Percentiles rank a stretch among this genome's conserved stretches.
phyloP scores from a whole-genome alignment of 2,888 invertebrate genomes.

The Campoplex capitator region DNA sequence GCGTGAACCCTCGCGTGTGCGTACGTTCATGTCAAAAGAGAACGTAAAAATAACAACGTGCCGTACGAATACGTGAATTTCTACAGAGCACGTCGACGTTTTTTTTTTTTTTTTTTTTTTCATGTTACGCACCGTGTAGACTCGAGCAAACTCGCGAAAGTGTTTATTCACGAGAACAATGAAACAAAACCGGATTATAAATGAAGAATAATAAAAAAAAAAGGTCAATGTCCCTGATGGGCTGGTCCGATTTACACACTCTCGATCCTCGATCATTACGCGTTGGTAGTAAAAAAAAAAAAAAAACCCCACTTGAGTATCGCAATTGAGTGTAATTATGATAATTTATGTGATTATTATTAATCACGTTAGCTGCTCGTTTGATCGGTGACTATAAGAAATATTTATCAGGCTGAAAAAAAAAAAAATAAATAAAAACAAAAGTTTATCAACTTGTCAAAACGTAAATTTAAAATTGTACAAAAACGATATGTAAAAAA shows the following conservation, averaged over 20 bases:
- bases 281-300: neutral
- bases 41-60: slow-evolving; percentile 45
- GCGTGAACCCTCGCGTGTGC: slow-evolving; percentile 4
- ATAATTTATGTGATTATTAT: neutral
- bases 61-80: slow-evolving; percentile 16
- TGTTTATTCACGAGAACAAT: slow-evolving; percentile 5
- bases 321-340: neutral
- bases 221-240: slow-evolving; percentile 14
- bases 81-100: neutral
- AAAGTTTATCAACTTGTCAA: neutral
- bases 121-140: neutral
- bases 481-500: neutral
- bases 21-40: slow-evolving; percentile 24
- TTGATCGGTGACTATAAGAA: neutral
- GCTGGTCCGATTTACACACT: neutral
- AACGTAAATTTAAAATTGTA: neutral
- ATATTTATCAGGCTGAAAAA: neutral
- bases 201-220: neutral
- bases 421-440: neutral
- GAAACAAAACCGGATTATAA: slow-evolving; percentile 24
- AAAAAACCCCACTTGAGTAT: neutral
- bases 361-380: neutral
- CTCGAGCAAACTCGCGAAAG: neutral
- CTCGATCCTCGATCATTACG: neutral
- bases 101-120: slow-evolving; percentile 10